phyloP scores from a whole-genome alignment of 2,888 invertebrate species.

The Drosophila yooni region DNA sequence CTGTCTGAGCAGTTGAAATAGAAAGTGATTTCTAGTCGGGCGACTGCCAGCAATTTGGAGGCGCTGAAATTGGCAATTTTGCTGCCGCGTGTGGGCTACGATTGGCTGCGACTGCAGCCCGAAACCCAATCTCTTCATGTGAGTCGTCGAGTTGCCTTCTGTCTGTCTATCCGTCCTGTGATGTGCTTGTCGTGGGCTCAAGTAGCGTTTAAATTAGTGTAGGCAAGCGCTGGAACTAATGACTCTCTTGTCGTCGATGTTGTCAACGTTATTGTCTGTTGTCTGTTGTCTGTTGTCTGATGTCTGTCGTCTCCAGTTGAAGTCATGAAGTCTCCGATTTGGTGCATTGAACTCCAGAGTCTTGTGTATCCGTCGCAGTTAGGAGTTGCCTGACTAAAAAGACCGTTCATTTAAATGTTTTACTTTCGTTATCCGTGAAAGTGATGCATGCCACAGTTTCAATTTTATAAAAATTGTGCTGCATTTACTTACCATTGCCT shows the following conservation, averaged over 20 bases:
- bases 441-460: constrained; percentile 71
- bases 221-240: constrained; percentile 80
- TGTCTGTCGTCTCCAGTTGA: constrained; percentile 19
- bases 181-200: constrained; percentile 50
- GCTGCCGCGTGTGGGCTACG: constrained; percentile 40
- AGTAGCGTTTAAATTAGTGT: constrained; percentile 73
- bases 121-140: constrained; percentile 6
- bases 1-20: constrained; percentile 54
- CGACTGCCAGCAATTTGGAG: constrained; percentile 63
- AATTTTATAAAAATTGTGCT: constrained; percentile 63
- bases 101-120: constrained; percentile 33
- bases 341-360: constrained; percentile 65
- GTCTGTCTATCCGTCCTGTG: constrained; percentile 20
- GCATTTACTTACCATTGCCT: constrained; percentile 44
- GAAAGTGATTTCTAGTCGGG: constrained; percentile 71
- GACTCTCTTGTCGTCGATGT: constrained; percentile 57
- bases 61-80: constrained; percentile 76
- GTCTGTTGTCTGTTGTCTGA: constrained; percentile 7
- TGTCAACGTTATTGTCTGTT: constrained; percentile 41
- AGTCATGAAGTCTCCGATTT: constrained; percentile 28
- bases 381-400: constrained; percentile 46
- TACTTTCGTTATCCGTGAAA: constrained; percentile 76
- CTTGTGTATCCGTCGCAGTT: constrained; percentile 20
- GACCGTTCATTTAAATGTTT: constrained; percentile 50
- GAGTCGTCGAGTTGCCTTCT: constrained; percentile 31